These are phyloP conservation scores for Tuta absoluta DNA, from an alignment of 2,888 invertebrate species.

Conservation along the genomic window DNA sequence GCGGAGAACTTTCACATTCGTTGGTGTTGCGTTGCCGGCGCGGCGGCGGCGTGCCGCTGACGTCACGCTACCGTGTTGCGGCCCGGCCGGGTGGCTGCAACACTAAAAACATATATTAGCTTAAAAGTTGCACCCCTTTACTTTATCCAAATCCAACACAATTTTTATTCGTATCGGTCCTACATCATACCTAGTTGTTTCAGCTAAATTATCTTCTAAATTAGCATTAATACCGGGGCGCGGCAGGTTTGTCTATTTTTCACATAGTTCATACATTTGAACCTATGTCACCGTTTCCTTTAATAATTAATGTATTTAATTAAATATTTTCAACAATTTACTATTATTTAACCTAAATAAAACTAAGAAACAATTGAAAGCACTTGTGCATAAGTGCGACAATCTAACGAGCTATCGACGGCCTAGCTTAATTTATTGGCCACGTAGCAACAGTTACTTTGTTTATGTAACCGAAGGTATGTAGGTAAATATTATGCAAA, in stretches of 20 bases:
- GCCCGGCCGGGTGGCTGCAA: background rate
- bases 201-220: too few relatives aligned
- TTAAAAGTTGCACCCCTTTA: background rate
- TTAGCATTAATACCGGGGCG: too few relatives aligned
- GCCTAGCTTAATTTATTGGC: conserved; percentile 8
- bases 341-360: background rate
- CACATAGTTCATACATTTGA: too few relatives aligned
- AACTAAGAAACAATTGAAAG: background rate
- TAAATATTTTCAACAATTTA: too few relatives aligned
- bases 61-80: conserved; percentile 54
- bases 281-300: too few relatives aligned
- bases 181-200: too few relatives aligned
- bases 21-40: conserved; percentile 66
- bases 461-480: conserved; percentile 22
- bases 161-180: background rate
- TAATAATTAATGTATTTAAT: too few relatives aligned
- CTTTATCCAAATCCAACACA: background rate
- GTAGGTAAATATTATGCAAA: conserved; percentile 26
- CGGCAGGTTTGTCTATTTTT: too few relatives aligned
- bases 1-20: conserved; percentile 78
- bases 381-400: background rate
- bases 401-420: background rate
- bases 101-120: background rate
- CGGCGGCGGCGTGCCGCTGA: conserved; percentile 48
- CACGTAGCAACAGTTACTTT: conserved; percentile 13